Percentiles rank a stretch among this genome's conserved stretches.
Evolutionary conservation across 2,888 invertebrate species (phyloP).

Genomic region (Scaptomyza caliginosa): DNA sequence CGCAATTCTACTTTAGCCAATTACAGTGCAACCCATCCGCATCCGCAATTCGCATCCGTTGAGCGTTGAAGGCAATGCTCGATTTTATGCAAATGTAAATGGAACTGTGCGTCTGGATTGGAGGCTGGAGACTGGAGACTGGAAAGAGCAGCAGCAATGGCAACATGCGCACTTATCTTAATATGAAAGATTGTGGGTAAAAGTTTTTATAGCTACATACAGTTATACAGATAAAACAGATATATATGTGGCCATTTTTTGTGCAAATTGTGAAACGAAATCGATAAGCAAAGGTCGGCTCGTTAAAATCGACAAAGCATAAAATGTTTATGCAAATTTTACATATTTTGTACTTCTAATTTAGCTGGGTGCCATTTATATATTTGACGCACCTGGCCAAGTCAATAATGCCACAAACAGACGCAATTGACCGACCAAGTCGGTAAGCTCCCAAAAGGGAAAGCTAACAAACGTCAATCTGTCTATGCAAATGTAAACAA

Average conservation of each 20-base stretch:
- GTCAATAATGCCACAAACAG: slow-evolving; percentile 29
- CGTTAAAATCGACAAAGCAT: slow-evolving; percentile 71
- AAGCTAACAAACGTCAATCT: neutral
- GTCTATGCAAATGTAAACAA: slow-evolving; percentile 57
- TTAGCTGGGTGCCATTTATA: slow-evolving; percentile 55
- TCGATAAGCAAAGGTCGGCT: slow-evolving; percentile 56
- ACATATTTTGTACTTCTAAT: slow-evolving; percentile 50
- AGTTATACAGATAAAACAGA: neutral
- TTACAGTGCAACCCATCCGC: slow-evolving; percentile 68
- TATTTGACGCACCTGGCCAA: slow-evolving; percentile 54
- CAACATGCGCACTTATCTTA: slow-evolving; percentile 41
- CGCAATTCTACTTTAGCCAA: slow-evolving; percentile 77
- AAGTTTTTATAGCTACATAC: slow-evolving; percentile 20
- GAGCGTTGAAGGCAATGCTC: neutral
- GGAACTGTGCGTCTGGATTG: slow-evolving; percentile 9
- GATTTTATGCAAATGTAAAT: slow-evolving; percentile 68
- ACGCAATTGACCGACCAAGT: slow-evolving; percentile 40
- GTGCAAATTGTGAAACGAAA: slow-evolving; percentile 38
- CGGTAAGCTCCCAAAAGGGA: slow-evolving; percentile 14
- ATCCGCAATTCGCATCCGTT: slow-evolving; percentile 21
- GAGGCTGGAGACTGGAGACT: neutral
- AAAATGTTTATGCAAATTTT: slow-evolving; percentile 67
- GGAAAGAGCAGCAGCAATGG: neutral
- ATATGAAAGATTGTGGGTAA: slow-evolving; percentile 42
- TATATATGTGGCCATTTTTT: slow-evolving; percentile 31